A percentile compares a stretch with the other conserved stretches of the same genome.
These are phyloP conservation scores for Pangasius sanitwongsei DNA, from an alignment of 2,797 vertebrate genomes.

Conservation along the genomic window DNA sequence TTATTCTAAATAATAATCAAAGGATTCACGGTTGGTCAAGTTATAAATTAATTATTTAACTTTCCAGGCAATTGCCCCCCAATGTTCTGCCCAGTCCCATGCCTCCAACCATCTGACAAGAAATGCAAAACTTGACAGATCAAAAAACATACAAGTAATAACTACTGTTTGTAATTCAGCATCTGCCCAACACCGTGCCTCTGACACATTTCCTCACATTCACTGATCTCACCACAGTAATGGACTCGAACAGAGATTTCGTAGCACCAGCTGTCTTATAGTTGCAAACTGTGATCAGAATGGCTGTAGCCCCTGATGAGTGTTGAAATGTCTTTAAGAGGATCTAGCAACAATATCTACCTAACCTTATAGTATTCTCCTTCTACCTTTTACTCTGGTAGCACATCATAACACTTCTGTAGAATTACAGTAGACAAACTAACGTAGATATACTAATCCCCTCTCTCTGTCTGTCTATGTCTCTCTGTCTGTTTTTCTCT, in stretches of 20 bases:
- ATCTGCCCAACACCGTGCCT: neutral
- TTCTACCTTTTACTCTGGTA: neutral
- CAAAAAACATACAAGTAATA: neutral
- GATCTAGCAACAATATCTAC: neutral
- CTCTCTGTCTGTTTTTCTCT: slow-evolving; percentile 11
- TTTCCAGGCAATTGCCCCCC: neutral
- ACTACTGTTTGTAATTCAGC: neutral
- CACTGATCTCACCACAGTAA: neutral
- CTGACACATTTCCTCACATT: neutral
- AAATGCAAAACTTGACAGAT: neutral
- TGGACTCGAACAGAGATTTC: neutral
- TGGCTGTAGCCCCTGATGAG: neutral
- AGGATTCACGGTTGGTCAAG: neutral
- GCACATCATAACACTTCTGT: neutral
- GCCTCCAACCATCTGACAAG: neutral
- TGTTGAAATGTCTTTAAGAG: neutral
- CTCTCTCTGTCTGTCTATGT: slow-evolving; percentile 3
- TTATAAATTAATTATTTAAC: neutral
- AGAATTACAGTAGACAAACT: neutral
- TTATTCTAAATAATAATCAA: neutral
- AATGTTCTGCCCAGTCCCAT: neutral
- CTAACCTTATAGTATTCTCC: neutral
- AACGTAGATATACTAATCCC: slow-evolving; percentile 23
- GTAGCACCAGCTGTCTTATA: neutral
- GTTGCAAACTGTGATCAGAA: neutral